Conservation (phyloP, 2,888 invertebrate genomes). For the Conomelus anceps region DNA sequence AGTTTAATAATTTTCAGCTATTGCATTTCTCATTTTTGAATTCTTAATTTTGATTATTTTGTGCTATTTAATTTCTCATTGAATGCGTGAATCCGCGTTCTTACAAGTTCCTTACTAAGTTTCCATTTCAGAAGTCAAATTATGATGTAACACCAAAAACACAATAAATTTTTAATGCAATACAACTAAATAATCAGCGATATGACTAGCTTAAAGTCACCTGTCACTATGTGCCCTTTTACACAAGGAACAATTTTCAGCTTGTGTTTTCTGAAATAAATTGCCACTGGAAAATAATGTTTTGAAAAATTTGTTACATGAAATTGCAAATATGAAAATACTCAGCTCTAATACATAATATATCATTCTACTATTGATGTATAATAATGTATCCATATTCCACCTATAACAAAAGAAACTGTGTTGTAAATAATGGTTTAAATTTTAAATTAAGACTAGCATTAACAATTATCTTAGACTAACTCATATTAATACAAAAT, state of each 20-base stretch:
- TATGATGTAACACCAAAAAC: background rate
- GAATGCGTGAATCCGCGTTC: too few relatives aligned
- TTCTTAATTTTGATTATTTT: too few relatives aligned
- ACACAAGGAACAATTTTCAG: background rate
- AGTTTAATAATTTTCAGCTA: too few relatives aligned
- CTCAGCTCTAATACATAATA: background rate
- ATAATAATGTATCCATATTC: background rate
- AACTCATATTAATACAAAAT: background rate
- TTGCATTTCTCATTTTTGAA: too few relatives aligned
- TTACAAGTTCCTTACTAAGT: background rate
- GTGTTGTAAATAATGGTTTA: background rate
- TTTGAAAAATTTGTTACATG: too few relatives aligned
- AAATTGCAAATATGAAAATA: background rate
- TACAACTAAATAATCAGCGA: background rate
- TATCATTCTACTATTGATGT: background rate
- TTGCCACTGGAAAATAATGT: too few relatives aligned
- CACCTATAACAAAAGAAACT: background rate
- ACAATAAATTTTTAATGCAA: background rate
- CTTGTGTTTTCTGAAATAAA: too few relatives aligned
- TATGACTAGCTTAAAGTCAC: background rate
- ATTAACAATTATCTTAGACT: background rate
- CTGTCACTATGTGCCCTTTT: background rate
- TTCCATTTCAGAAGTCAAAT: background rate
- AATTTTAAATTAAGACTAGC: background rate
- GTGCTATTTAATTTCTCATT: too few relatives aligned